Conservation (phyloP, 2,113 vertebrate species). For the Pelmatolapia mariae region DNA sequence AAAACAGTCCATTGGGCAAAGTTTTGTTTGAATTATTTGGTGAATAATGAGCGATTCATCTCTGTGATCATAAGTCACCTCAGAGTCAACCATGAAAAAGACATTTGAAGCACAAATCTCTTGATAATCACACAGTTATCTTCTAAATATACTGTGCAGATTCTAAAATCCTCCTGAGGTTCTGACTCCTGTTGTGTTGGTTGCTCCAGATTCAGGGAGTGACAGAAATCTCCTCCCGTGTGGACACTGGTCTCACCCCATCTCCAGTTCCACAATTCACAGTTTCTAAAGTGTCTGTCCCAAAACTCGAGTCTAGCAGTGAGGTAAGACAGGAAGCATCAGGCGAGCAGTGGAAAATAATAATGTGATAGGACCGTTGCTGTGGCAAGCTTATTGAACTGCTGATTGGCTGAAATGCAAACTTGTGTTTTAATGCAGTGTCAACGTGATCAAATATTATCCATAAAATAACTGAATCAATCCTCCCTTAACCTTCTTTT, state of each 20-base stretch:
- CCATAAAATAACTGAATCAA: neutral
- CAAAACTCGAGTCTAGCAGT: conserved; percentile 83
- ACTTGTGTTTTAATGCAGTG: neutral
- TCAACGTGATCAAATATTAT: neutral
- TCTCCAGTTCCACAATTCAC: conserved; percentile 88
- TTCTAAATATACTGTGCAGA: neutral
- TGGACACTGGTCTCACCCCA: conserved; percentile 68
- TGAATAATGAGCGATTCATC: neutral
- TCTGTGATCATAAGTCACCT: neutral
- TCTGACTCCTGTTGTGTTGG: conserved; percentile 54
- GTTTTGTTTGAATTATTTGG: neutral
- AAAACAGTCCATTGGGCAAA: neutral
- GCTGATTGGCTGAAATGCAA: conserved; percentile 42
- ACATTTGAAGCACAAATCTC: neutral
- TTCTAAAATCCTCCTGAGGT: neutral
- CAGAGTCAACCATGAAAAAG: neutral
- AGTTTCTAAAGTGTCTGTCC: conserved; percentile 91
- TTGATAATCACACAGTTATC: neutral
- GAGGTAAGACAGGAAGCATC: conserved; percentile 79
- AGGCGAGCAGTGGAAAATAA: neutral
- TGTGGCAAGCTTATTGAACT: neutral
- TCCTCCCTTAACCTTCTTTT: neutral
- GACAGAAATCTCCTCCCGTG: conserved; percentile 73
- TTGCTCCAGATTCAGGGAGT: conserved; percentile 83
- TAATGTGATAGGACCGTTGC: neutral